Evolutionary conservation across 2,888 invertebrate species (phyloP), one percentile per base, ranked within the genome.

Genomic region (Digitonthophagus gazella): DNA sequence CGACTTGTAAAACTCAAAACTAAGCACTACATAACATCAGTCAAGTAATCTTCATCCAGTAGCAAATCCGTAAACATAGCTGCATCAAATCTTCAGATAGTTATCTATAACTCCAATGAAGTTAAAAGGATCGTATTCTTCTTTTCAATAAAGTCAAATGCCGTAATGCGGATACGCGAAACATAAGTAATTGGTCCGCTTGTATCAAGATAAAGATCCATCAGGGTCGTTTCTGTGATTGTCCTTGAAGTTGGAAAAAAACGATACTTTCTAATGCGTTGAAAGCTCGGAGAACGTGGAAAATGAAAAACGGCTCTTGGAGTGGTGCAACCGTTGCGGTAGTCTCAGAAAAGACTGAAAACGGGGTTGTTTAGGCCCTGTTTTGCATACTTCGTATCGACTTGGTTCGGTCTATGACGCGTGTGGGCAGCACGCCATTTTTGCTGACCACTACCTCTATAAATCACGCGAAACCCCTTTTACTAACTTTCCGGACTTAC

Each of bases 371-470:
- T 61, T 6, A 61, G 61, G n/a, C 2, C 20, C 20, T 19, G 16
- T 61, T 61, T 19, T 61, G 61, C 61, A 61, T 61, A 61, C 61
- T 6, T 19, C 6, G 61, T 61, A 61, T 61, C 61, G 61, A 61
- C 61, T 65, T 64, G 22, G 58, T 61, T 54, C 54, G 65, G 58
- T 78, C 78, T 72, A 78, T 81, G 82, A 67, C 20, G 72, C 76
- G 76, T 78, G 76, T 76, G 75, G 75, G 78, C n/a, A n/a, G n/a
- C 82, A 82, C 82, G 82, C 82, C 76, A 82, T 81, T 80, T 79
- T 82, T 78, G 79, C 76, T 76, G 76, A 75, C 78, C 77, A 76
- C 77, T 78, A 78, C 75, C 78, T 77, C 76, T 75, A 71, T 75
- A 71, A 75, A 79, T 76, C 82, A 82, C 82, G 82, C 82, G 76